Conservation (phyloP, 2,888 invertebrate genomes). For the Cyclophora albipunctata region DNA sequence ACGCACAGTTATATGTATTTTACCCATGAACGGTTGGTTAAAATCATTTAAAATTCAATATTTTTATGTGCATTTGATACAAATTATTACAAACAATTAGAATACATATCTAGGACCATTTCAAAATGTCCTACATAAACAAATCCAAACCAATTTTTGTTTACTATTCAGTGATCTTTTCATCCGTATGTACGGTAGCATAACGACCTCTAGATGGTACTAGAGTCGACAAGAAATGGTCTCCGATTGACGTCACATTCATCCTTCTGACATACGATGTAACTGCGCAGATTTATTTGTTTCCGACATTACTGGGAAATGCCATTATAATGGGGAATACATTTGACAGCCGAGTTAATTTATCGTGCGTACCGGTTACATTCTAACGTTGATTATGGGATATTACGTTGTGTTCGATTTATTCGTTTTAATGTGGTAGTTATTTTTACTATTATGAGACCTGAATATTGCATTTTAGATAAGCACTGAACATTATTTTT, state of each 20-base stretch:
- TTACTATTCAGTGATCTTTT: background rate
- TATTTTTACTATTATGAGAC: slow-evolving; percentile 1
- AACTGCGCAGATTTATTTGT: slow-evolving; percentile 66
- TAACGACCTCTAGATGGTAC: slow-evolving; percentile 37
- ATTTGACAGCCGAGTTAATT: slow-evolving; percentile 40
- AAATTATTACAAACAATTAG: too few relatives aligned
- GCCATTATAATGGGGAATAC: slow-evolving; percentile 51
- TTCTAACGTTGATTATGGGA: slow-evolving; percentile 2
- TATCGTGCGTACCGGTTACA: slow-evolving; percentile 18
- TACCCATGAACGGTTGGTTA: too few relatives aligned
- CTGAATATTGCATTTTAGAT: too few relatives aligned
- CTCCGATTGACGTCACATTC: slow-evolving; percentile 68
- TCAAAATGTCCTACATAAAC: too few relatives aligned
- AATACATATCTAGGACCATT: too few relatives aligned
- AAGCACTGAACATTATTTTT: too few relatives aligned
- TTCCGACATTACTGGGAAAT: slow-evolving; percentile 59
- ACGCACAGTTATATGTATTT: too few relatives aligned
- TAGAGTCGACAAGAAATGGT: slow-evolving; percentile 54
- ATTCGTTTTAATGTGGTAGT: slow-evolving; percentile 1
- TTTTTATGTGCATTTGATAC: too few relatives aligned
- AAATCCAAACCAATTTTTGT: too few relatives aligned
- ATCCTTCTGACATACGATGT: slow-evolving; percentile 55
- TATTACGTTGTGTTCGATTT: slow-evolving; percentile 5
- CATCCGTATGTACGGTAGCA: slow-evolving; percentile 30
- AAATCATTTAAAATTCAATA: too few relatives aligned